These are phyloP conservation scores for Oreohelix idahoensis DNA, from an alignment of 1,140 invertebrate genomes.

Conservation along the genomic window DNA sequence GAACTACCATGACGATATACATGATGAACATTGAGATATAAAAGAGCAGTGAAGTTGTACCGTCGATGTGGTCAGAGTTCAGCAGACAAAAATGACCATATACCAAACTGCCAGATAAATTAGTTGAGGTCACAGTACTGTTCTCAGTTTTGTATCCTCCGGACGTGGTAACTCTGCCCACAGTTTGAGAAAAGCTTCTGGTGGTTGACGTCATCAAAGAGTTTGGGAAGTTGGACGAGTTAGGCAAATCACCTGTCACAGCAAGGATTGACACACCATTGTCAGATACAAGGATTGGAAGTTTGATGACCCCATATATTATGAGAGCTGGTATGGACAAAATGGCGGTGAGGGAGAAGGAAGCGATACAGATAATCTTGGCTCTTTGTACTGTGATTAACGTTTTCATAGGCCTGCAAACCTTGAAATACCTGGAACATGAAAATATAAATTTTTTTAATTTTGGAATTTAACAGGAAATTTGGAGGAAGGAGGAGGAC, in stretches of 20 bases:
- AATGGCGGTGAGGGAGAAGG: constrained; percentile 42
- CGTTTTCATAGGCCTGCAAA: constrained; percentile 52
- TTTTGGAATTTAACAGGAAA: too few relatives aligned
- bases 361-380: constrained; percentile 47
- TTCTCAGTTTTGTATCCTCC: not conserved
- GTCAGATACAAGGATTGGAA: constrained; percentile 27
- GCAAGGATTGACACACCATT: not conserved
- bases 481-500: too few relatives aligned
- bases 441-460: too few relatives aligned
- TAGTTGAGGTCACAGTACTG: not conserved
- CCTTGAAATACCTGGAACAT: constrained; percentile 53
- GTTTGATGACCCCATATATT: constrained; percentile 51
- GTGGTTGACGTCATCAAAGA: not conserved
- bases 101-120: not conserved
- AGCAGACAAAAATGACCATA: constrained; percentile 40
- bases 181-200: not conserved
- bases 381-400: constrained; percentile 49
- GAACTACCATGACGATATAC: constrained; percentile 34
- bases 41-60: constrained; percentile 29
- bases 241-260: not conserved
- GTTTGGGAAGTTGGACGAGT: not conserved
- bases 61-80: constrained; percentile 25
- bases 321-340: constrained; percentile 56
- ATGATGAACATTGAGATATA: constrained; percentile 31
- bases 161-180: not conserved